phyloP scores from a whole-genome alignment of 2,113 vertebrate genomes.

The Micromys minutus region DNA sequence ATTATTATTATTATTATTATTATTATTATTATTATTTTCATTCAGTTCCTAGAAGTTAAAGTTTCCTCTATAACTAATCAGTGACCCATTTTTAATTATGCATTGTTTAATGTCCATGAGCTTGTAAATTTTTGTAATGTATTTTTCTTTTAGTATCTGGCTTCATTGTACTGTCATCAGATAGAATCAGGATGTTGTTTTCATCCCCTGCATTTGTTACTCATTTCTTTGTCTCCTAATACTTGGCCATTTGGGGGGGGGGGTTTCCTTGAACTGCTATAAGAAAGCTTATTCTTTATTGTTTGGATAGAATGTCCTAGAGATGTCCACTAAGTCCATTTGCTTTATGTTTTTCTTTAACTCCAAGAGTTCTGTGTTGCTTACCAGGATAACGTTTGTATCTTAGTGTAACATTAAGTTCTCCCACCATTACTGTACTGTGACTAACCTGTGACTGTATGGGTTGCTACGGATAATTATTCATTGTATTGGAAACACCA shows the following conservation, averaged over 20 bases:
- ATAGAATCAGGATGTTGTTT: not conserved
- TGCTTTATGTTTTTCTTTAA: not conserved
- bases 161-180: not conserved
- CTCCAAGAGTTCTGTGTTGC: not conserved
- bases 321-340: not conserved
- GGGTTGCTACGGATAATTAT: not conserved
- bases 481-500: not conserved
- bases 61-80: not conserved
- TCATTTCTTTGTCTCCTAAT: not conserved
- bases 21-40: not conserved
- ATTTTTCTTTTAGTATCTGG: not conserved
- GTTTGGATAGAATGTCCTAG: not conserved
- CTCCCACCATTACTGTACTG: not conserved
- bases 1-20: not conserved
- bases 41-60: not conserved
- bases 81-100: not conserved
- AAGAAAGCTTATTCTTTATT: not conserved
- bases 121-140: not conserved
- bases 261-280: not conserved
- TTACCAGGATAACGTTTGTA: not conserved
- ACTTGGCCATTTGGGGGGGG: not conserved
- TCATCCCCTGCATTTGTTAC: not conserved
- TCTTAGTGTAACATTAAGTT: not conserved
- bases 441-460: not conserved
- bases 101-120: not conserved